Evolutionary conservation across 2,888 invertebrate species (phyloP).

Genomic region (Ramazzottius varieornatus): DNA sequence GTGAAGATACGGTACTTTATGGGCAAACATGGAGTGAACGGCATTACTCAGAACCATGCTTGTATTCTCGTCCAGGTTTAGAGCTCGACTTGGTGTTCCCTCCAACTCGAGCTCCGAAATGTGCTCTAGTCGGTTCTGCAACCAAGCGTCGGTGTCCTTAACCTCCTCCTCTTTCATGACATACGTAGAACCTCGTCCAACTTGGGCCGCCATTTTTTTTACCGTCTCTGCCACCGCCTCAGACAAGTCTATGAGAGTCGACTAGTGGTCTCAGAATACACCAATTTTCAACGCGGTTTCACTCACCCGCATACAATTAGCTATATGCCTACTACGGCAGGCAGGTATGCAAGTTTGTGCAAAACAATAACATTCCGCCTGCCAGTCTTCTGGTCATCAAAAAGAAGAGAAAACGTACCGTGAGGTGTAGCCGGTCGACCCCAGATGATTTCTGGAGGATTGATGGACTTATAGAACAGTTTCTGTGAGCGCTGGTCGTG

Average conservation of each 20-base stretch:
- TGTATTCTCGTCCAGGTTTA: not conserved
- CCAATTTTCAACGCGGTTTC: not conserved
- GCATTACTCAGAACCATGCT: not conserved
- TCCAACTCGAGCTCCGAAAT: not conserved
- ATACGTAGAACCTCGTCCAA: too few relatives aligned
- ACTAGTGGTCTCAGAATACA: too few relatives aligned
- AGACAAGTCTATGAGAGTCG: too few relatives aligned
- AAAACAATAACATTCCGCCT: too few relatives aligned
- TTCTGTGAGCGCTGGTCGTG: not conserved
- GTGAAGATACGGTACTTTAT: too few relatives aligned
- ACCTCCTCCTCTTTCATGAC: not conserved
- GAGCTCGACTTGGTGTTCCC: not conserved
- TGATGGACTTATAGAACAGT: not conserved
- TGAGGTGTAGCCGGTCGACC: not conserved
- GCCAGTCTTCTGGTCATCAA: too few relatives aligned
- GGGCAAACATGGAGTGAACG: too few relatives aligned
- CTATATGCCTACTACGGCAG: not conserved
- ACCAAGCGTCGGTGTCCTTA: not conserved
- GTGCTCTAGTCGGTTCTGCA: not conserved
- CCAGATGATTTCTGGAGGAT: not conserved
- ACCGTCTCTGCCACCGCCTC: too few relatives aligned
- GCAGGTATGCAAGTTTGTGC: too few relatives aligned
- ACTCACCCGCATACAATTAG: not conserved
- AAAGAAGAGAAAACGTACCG: too few relatives aligned
- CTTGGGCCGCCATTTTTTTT: too few relatives aligned